A percentile compares a stretch with the other conserved stretches of the same genome.
Evolutionary conservation across 1,140 invertebrate species (phyloP).

Genomic region (Pseudachorutes palmiensis): DNA sequence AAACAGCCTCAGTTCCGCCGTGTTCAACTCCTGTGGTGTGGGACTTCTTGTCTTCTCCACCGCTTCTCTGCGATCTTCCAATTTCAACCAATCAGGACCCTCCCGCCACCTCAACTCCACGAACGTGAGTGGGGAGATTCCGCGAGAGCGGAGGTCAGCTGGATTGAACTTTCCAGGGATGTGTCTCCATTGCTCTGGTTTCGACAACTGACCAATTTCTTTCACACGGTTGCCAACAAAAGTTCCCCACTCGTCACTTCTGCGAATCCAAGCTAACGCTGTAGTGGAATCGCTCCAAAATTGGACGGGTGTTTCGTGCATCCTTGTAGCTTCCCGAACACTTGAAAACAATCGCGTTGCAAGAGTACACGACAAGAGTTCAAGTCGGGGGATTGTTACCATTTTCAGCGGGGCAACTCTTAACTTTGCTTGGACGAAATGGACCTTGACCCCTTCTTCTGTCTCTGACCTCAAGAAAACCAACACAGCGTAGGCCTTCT

Average conservation of each 20-base stretch:
- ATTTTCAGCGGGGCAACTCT: slow-evolving; percentile 16
- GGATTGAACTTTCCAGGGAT: slow-evolving; percentile 16
- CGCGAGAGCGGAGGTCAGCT: slow-evolving; percentile 18
- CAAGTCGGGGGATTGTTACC: slow-evolving; percentile 24
- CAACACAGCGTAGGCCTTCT: slow-evolving; percentile 25
- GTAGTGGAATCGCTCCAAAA: slow-evolving; percentile 41
- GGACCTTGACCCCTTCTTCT: not conserved
- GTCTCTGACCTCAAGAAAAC: slow-evolving; percentile 22
- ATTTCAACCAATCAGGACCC: slow-evolving; percentile 12
- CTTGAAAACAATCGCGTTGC: slow-evolving; percentile 11
- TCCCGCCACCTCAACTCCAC: slow-evolving; percentile 9
- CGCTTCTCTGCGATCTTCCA: not conserved
- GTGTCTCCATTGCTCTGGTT: slow-evolving; percentile 9
- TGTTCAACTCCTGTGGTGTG: not conserved
- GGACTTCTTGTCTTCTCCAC: not conserved
- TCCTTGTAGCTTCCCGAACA: not conserved
- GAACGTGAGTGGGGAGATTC: slow-evolving; percentile 7
- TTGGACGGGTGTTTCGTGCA: slow-evolving; percentile 6
- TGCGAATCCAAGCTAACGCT: slow-evolving; percentile 38
- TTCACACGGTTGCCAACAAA: slow-evolving; percentile 36
- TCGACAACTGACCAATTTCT: slow-evolving; percentile 24
- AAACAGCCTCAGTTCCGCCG: not conserved
- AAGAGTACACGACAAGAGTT: slow-evolving; percentile 16
- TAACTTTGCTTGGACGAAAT: slow-evolving; percentile 15
- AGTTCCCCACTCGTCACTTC: slow-evolving; percentile 27